These are phyloP conservation scores for Octomys mimax DNA, from an alignment of 2,797 vertebrate genomes.

Conservation along the genomic window DNA sequence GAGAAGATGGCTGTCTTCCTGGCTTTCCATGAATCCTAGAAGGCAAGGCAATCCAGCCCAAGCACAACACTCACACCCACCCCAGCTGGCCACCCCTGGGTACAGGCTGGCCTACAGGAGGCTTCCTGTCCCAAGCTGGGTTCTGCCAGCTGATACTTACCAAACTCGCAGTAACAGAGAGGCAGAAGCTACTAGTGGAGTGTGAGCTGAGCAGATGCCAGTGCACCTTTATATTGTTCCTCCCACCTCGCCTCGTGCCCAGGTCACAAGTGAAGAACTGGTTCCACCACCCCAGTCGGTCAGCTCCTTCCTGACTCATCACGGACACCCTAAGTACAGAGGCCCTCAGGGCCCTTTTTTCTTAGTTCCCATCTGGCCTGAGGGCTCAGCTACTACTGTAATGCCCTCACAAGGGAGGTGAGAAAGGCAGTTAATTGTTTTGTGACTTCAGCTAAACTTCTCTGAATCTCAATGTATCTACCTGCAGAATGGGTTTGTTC, in stretches of 20 bases:
- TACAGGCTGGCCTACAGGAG: fast-evolving
- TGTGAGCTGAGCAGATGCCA: background rate
- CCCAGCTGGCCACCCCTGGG: background rate
- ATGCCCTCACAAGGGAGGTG: background rate
- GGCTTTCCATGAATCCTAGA: background rate
- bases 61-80: background rate
- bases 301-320: conserved; percentile 74
- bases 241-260: background rate
- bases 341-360: conserved; percentile 60
- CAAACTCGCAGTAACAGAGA: background rate
- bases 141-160: conserved; percentile 60
- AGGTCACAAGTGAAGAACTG: conserved; percentile 64
- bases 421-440: background rate
- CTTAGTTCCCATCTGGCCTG: background rate
- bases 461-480: background rate
- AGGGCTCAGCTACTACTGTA: background rate
- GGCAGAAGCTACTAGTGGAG: background rate
- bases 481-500: background rate
- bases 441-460: background rate
- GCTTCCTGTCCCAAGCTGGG: background rate
- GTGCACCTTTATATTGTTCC: conserved; percentile 71
- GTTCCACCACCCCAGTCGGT: conserved; percentile 71
- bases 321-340: conserved; percentile 23
- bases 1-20: background rate
- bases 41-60: background rate